Percentiles rank a stretch among this genome's conserved stretches.
phyloP scores from a whole-genome alignment of 1,140 invertebrate species.

The Heliconius hewitsoni region DNA sequence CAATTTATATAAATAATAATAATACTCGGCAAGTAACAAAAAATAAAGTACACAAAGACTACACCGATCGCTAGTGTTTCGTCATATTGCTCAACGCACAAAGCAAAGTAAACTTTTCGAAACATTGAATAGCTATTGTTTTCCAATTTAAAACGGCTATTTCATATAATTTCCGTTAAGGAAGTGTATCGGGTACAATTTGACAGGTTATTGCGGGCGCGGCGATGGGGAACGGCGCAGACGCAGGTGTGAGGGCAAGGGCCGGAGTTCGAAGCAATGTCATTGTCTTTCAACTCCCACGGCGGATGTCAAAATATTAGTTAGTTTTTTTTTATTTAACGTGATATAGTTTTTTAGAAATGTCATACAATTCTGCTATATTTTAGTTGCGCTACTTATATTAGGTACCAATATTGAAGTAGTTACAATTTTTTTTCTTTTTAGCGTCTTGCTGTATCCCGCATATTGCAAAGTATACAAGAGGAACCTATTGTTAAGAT shows the following conservation, averaged over 20 bases:
- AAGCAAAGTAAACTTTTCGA: not conserved
- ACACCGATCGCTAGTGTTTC: not conserved
- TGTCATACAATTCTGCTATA: no score
- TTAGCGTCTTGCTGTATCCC: not conserved
- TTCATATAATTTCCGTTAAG: constrained; percentile 7
- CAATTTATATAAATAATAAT: no score
- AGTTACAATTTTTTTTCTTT: not conserved
- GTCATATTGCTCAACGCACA: not conserved
- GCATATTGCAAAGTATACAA: not conserved
- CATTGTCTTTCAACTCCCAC: constrained; percentile 46
- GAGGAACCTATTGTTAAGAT: not conserved
- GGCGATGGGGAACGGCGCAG: constrained; percentile 36
- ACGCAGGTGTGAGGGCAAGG: constrained; percentile 41
- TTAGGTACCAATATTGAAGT: not conserved
- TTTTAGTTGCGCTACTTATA: not conserved
- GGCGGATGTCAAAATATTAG: not conserved
- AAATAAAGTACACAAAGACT: not conserved
- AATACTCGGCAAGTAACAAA: no score
- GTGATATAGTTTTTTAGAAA: no score
- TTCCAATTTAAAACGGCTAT: not conserved
- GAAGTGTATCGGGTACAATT: constrained; percentile 20
- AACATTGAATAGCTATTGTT: constrained; percentile 12
- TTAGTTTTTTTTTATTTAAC: not conserved
- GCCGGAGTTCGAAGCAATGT: constrained; percentile 21
- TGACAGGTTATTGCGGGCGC: constrained; percentile 30